Percentiles rank a stretch among this genome's conserved stretches.
phyloP scores from a whole-genome alignment of 2,797 vertebrate genomes.

The Chrysocyon brachyurus region DNA sequence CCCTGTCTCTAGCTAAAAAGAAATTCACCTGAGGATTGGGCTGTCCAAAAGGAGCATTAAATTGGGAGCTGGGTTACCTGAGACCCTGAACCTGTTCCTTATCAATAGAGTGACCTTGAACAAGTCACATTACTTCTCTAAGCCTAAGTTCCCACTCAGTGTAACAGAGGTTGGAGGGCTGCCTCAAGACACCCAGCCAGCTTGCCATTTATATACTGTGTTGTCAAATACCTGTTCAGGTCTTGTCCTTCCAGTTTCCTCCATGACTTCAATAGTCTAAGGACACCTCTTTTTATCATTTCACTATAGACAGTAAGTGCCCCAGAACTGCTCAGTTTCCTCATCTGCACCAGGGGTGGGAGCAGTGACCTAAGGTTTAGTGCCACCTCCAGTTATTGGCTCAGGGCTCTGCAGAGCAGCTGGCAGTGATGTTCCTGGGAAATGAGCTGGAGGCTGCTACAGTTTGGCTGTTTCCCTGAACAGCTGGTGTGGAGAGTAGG shows the following conservation, averaged over 20 bases:
- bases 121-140: not conserved
- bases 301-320: not conserved
- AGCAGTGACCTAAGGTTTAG: constrained; percentile 34
- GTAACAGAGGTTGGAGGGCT: not conserved
- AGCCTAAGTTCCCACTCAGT: not conserved
- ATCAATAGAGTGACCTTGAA: not conserved
- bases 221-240: not conserved
- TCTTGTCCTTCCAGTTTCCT: not conserved
- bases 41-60: not conserved
- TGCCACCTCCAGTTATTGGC: not conserved
- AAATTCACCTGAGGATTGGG: not conserved
- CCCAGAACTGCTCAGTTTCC: constrained; percentile 26
- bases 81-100: not conserved
- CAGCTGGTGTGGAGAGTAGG: constrained; percentile 63
- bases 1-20: not conserved
- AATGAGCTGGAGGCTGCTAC: constrained; percentile 53
- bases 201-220: not conserved
- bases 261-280: not conserved
- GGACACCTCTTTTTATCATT: not conserved
- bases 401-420: constrained; percentile 49
- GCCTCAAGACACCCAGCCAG: not conserved
- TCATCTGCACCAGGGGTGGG: not conserved
- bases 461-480: constrained; percentile 47
- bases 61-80: not conserved
- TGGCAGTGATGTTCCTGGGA: constrained; percentile 26